These are phyloP conservation scores for Crocallis elinguaria DNA, from an alignment of 2,888 invertebrate species.

Conservation along the genomic window DNA sequence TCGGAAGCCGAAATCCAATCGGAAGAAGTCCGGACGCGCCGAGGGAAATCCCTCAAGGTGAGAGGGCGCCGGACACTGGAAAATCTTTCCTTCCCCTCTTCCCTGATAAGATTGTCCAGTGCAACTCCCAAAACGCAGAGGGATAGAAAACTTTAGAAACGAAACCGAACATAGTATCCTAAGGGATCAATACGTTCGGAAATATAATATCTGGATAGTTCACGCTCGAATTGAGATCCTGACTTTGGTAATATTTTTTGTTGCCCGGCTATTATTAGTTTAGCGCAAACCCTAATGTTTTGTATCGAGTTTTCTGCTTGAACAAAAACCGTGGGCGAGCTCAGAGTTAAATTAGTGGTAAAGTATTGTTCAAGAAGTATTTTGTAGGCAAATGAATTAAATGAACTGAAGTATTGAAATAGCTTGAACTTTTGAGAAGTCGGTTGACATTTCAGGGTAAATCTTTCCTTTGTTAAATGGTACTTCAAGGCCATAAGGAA, in stretches of 20 bases:
- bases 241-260: conserved; percentile 59
- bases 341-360: conserved; percentile 12
- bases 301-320: conserved; percentile 36
- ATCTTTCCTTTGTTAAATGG: conserved; percentile 8
- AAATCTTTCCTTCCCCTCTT: conserved; percentile 73
- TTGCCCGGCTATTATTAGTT: conserved; percentile 59
- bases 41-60: conserved; percentile 79
- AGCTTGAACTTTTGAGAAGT: conserved; percentile 14
- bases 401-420: conserved; percentile 19
- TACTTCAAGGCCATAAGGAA: conserved; percentile 6
- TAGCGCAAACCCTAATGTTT: conserved; percentile 43
- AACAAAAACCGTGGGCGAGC: conserved; percentile 31
- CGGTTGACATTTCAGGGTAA: conserved; percentile 23
- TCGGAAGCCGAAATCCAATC: conserved; percentile 79
- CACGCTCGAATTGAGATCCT: conserved; percentile 61
- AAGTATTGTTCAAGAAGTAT: conserved; percentile 4
- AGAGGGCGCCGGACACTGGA: conserved; percentile 78
- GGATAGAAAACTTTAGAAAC: conserved; percentile 83
- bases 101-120: conserved; percentile 84
- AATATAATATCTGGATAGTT: conserved; percentile 80
- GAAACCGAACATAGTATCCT: conserved; percentile 79
- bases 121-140: conserved; percentile 82
- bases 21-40: conserved; percentile 60
- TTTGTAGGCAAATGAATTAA: conserved; percentile 7
- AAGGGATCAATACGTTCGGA: conserved; percentile 80